These are phyloP conservation scores for Parasteatoda tepidariorum DNA, from an alignment of 1,140 invertebrate genomes.

Conservation along the genomic window DNA sequence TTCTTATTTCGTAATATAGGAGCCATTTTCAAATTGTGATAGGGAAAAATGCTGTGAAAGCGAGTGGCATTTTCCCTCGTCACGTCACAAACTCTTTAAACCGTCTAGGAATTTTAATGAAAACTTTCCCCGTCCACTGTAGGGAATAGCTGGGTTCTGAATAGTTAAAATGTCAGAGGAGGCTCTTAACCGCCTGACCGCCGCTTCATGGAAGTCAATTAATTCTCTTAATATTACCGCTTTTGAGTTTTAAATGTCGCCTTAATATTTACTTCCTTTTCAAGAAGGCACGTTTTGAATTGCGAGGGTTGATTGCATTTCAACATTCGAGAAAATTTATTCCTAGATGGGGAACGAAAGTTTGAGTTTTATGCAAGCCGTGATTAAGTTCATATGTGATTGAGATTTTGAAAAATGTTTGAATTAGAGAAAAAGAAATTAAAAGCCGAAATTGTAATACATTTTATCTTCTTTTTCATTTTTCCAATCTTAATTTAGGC, in stretches of 20 bases:
- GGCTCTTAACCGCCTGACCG: slow-evolving; percentile 42
- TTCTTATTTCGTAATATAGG: too few species aligned
- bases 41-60: background rate
- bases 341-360: too few species aligned
- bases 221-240: slow-evolving; percentile 49
- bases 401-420: background rate
- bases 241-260: slow-evolving; percentile 42
- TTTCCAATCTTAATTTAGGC: too few species aligned
- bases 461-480: too few species aligned
- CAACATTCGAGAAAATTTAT: background rate
- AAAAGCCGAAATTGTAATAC: too few species aligned
- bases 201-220: slow-evolving; percentile 31
- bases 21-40: background rate
- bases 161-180: slow-evolving; percentile 54
- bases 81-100: slow-evolving; percentile 44
- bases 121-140: slow-evolving; percentile 29
- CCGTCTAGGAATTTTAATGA: slow-evolving; percentile 58
- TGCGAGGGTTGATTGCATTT: background rate
- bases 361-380: too few species aligned
- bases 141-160: background rate
- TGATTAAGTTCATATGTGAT: too few species aligned
- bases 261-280: slow-evolving; percentile 30
- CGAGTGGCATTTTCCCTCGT: background rate
- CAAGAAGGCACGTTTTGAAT: background rate
- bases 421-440: too few species aligned